Evolutionary conservation across 1,140 invertebrate genomes (phyloP), one percentile per base, ranked within the genome.

Genomic region (Babylonia areolata): DNA sequence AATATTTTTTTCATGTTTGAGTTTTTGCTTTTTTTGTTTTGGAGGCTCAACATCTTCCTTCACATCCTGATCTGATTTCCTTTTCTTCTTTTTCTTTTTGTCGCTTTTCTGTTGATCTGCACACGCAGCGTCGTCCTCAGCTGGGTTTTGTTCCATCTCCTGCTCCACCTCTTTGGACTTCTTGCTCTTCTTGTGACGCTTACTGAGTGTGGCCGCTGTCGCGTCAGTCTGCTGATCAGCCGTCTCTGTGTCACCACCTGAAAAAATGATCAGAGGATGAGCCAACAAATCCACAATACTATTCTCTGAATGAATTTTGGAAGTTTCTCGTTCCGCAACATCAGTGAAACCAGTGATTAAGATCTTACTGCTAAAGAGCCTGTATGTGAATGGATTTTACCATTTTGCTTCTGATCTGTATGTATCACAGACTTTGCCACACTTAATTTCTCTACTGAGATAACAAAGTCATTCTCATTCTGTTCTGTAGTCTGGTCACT

Each of bases 111-210:
- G 33, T 35, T 75, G 31, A 3, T 39, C 31, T 37, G 11, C 73
- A 1, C 6, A 12, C 11, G 15, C 37, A 75, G 33, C 3, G 28
- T 37, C 73, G 28, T 37, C 73, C 33, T 35, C 0, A 33, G 33
- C 23, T 35, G 73, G 33, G 12, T 3, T 33, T 11, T 39, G 15
- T 12, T 51, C 46, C 9, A 51, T 17, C 9, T n/a, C 28, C 33
- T 75, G 12, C 39, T 40, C 39, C 3, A 42, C 77, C 11, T 46
- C 28, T 23, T 42, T 79, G 37, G 39, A 54, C 23, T 80, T 80
- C 78, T 80, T 80, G 40, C 11, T 31, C 78, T 80, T 80, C 46
- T 80, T 80, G n/a, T 54, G n/a, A 9, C 15, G 3, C n/a, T 54
- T 80, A 39, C 15, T 79, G 28, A n/a, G 6, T 58, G 40, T 20